Evolutionary conservation across 1,140 invertebrate species (phyloP), one percentile per base, ranked within the genome.

Genomic region (Meteorus sp.): DNA sequence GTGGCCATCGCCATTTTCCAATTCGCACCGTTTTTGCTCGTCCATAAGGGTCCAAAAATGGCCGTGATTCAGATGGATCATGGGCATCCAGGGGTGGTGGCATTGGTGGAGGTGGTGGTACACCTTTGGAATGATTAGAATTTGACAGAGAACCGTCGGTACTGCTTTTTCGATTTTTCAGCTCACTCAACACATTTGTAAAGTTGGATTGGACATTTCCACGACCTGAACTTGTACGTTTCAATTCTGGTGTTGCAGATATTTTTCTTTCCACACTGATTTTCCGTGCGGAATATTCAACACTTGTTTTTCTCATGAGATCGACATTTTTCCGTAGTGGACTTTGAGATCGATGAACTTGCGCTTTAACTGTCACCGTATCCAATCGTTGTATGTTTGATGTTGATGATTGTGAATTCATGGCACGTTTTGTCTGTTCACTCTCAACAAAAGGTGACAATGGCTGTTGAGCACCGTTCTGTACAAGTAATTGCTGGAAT

Each of bases 1-100:
- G 96, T 23, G 95, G 95, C 94, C 95, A 98, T 51, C 94, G 73
- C 91, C 95, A 96, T 81, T 97, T 97, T 7, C 95, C 95, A 48
- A 98, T 97, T 41, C 95, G 81, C 4, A 98, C 94, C 0, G 95
- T 98, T 72, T 96, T 95, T 0, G 95, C 95, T 41, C 95, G 78
- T 1, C 94, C 93, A 63, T 95, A 95, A 0, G 92, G 92, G 75
- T 95, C 93, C 25, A 94, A 81, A 70, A 94, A 95, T 2, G 91
- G 91, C 13, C 90, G 77, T 1, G 85, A 85, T 72, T 91, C 89
- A 1, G 87, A 89, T 0, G 89, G 87, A 72, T 91, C 89, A 48
- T 85, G 85, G n/a, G 83, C 84, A 65, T 93, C 88, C 31, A 92
- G 80, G 17, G 90, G 89, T 22, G 91, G 90, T 2, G 91, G 90